Evolutionary conservation across 2,888 invertebrate genomes (phyloP), one percentile per base, ranked within the genome.

Genomic region (Caenorhabditis japonica): DNA sequence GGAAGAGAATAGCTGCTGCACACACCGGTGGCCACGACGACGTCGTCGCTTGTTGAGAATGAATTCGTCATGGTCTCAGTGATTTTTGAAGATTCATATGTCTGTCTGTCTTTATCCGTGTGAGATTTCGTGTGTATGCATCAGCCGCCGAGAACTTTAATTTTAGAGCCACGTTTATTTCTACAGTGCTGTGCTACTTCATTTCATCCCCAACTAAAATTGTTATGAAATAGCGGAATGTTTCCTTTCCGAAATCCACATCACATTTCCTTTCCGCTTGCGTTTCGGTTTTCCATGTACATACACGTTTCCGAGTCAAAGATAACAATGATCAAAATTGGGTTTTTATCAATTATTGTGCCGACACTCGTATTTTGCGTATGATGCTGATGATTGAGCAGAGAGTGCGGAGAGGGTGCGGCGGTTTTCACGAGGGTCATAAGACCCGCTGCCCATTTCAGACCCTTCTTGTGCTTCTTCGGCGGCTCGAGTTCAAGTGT

Each of bases 401-500:
- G 34, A 44, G 12, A 19, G 46, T 4, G 21, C 25, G 25, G 38
- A 46, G 30, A 25, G 36, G 23, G 39, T 15, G 51, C 30, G 17
- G 27, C 30, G 44, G 23, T 17, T 25, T 34, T 43, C 13, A n/a
- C 44, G 36, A 43, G 34, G 46, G 62, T 62, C 62, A 62, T 62
- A 62, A 46, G 62, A 62, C 62, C 23, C 19, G n/a, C n/a, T 13
- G 38, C 25, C 53, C 38, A 47, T 60, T 60, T 49, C 51, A 51
- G 51, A n/a, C n/a, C n/a, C n/a, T n/a, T n/a, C n/a, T 43, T 5
- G 21, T 27, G 38, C 47, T 59, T 30, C 38, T 59, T 43, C n/a
- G n/a, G n/a, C n/a, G n/a, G n/a, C n/a, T n/a, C n/a, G 53, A 55
- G 62, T 64, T 64, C 62, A 64, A 64, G 62, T 55, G 47, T 55